These are phyloP conservation scores for Nothocercus julius DNA, from an alignment of 2,113 vertebrate species.

Conservation along the genomic window DNA sequence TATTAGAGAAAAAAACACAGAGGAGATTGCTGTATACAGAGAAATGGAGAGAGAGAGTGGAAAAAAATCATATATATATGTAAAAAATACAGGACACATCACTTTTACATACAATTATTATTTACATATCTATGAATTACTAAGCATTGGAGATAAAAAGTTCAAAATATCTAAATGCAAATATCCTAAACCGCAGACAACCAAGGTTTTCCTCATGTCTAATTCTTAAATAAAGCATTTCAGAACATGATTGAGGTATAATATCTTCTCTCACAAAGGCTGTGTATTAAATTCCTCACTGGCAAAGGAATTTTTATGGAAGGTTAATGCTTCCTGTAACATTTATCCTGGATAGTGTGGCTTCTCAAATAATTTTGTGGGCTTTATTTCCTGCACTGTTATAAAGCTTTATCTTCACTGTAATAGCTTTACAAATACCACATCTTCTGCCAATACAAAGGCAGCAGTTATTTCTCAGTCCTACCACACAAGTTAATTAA, in stretches of 20 bases:
- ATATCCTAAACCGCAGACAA: constrained; percentile 42
- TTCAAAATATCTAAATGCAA: constrained; percentile 8
- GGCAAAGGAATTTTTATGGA: constrained; percentile 75
- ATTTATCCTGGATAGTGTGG: constrained; percentile 71
- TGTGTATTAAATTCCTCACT: constrained; percentile 74
- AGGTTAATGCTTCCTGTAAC: constrained; percentile 76
- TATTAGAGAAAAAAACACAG: not conserved
- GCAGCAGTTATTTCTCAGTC: constrained; percentile 44
- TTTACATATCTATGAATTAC: not conserved
- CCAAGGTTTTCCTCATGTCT: constrained; percentile 22
- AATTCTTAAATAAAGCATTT: constrained; percentile 67
- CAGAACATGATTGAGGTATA: constrained; percentile 60
- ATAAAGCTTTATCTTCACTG: constrained; percentile 63
- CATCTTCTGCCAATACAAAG: constrained; percentile 53
- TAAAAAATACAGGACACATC: not conserved
- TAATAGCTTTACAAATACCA: constrained; percentile 63
- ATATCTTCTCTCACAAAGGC: constrained; percentile 58
- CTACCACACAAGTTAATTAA: constrained; percentile 60
- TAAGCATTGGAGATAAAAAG: not conserved
- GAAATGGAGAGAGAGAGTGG: not conserved
- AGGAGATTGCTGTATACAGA: not conserved
- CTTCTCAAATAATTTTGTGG: constrained; percentile 72
- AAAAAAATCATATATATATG: not conserved
- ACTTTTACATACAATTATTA: not conserved
- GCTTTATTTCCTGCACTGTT: constrained; percentile 70